phyloP scores from a whole-genome alignment of 1,140 invertebrate species.

The Pogonus chalceus region DNA sequence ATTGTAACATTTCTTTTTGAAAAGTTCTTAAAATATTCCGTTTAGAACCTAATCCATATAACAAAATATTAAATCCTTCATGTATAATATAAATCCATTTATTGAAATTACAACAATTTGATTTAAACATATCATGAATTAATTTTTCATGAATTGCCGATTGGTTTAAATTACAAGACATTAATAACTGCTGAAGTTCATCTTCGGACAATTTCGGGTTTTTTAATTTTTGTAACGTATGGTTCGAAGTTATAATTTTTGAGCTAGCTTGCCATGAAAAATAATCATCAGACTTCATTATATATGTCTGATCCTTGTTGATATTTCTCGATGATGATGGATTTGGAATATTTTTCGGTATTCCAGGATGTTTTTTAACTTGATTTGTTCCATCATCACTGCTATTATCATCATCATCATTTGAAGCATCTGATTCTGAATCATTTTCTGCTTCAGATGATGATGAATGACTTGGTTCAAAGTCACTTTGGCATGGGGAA shows the following conservation, averaged over 20 bases:
- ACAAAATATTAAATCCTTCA: constrained; percentile 75
- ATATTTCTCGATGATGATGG: constrained; percentile 1
- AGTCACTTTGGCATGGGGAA: constrained; percentile 23
- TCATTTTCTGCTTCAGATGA: constrained; percentile 11
- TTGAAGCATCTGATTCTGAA: constrained; percentile 11
- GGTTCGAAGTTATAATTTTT: constrained; percentile 65
- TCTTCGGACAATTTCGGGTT: constrained; percentile 59
- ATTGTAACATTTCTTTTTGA: constrained; percentile 50
- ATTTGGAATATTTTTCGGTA: background rate
- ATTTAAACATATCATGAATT: constrained; percentile 36
- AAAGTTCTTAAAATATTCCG: constrained; percentile 66
- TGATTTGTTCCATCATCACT: constrained; percentile 16
- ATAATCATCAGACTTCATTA: constrained; percentile 53
- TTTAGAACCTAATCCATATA: constrained; percentile 88
- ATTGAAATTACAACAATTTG: constrained; percentile 43
- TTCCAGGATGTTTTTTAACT: constrained; percentile 2
- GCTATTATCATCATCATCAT: constrained; percentile 17
- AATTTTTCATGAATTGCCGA: constrained; percentile 43
- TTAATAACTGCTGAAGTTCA: constrained; percentile 48
- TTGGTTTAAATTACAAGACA: constrained; percentile 37
- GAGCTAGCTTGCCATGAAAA: constrained; percentile 50
- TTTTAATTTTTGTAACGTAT: constrained; percentile 66
- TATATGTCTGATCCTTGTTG: constrained; percentile 32
- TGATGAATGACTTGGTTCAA: constrained; percentile 5
- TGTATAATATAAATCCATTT: constrained; percentile 56